phyloP scores from a whole-genome alignment of 2,888 invertebrate species.

The Scaptodrosophila latifasciaeformis region DNA sequence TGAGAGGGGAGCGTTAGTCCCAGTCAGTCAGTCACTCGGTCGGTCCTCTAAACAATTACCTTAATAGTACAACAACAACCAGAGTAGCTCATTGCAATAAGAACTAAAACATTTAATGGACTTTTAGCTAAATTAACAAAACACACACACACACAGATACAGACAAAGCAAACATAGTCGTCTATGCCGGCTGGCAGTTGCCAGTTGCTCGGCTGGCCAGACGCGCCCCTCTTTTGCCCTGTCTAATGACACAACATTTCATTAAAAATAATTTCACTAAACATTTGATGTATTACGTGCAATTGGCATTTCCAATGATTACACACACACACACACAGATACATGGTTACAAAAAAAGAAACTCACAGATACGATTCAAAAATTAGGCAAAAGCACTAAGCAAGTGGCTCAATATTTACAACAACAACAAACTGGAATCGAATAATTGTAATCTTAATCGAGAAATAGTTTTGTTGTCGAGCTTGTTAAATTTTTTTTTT shows the following conservation, averaged over 20 bases:
- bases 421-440: conserved; percentile 21
- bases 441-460: conserved; percentile 48
- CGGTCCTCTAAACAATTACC: conserved; percentile 47
- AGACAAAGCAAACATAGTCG: neutral
- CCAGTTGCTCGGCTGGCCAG: conserved; percentile 11
- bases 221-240: conserved; percentile 33
- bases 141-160: conserved; percentile 19
- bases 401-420: neutral
- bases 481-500: conserved; percentile 40
- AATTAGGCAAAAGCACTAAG: conserved; percentile 9
- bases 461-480: conserved; percentile 50
- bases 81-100: conserved; percentile 27
- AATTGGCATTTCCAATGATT: conserved; percentile 65
- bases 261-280: conserved; percentile 68
- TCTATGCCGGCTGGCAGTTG: neutral
- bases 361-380: conserved; percentile 10
- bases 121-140: conserved; percentile 67
- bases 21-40: no score
- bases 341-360: neutral
- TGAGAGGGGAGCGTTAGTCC: conserved; percentile 5
- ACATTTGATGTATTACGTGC: conserved; percentile 66
- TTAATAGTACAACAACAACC: conserved; percentile 37
- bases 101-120: conserved; percentile 59
- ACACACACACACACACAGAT: conserved; percentile 25
- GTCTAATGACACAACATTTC: conserved; percentile 68